These are phyloP conservation scores for Raja brachyura DNA, from an alignment of 2,113 vertebrate genomes.

Conservation along the genomic window DNA sequence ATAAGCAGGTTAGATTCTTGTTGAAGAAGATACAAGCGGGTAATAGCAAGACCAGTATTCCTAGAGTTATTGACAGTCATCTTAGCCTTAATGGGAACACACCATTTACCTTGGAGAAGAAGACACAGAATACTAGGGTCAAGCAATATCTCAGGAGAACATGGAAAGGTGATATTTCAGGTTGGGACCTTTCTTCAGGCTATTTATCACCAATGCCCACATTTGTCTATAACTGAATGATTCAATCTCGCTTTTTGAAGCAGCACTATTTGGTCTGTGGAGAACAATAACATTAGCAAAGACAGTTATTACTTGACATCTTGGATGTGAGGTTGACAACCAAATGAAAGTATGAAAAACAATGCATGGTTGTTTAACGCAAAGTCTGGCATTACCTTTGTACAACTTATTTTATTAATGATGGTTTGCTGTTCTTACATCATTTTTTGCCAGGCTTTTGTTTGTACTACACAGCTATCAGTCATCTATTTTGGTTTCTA, in stretches of 20 bases:
- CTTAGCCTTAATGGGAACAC: background rate
- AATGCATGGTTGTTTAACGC: background rate
- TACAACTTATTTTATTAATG: background rate
- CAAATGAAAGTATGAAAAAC: background rate
- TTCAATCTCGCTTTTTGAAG: background rate
- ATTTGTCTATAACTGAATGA: constrained; percentile 14
- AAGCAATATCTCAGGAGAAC: too few species aligned
- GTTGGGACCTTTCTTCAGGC: too few species aligned
- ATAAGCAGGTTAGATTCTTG: background rate
- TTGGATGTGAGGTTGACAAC: background rate
- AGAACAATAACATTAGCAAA: constrained; percentile 10
- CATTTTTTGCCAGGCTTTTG: background rate
- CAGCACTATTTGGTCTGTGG: background rate
- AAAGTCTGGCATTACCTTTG: background rate
- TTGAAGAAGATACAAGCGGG: background rate
- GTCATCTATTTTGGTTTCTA: background rate
- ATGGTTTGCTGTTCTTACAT: background rate
- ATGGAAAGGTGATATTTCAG: too few species aligned
- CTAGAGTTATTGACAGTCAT: background rate
- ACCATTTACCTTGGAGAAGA: background rate
- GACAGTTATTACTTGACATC: background rate
- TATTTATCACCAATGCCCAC: background rate
- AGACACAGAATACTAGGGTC: too few species aligned
- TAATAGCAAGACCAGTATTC: background rate
- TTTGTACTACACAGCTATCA: background rate